Evolutionary conservation across 1,140 invertebrate genomes (phyloP), one percentile per base, ranked within the genome.

Genomic region (Nautilus pompilius): DNA sequence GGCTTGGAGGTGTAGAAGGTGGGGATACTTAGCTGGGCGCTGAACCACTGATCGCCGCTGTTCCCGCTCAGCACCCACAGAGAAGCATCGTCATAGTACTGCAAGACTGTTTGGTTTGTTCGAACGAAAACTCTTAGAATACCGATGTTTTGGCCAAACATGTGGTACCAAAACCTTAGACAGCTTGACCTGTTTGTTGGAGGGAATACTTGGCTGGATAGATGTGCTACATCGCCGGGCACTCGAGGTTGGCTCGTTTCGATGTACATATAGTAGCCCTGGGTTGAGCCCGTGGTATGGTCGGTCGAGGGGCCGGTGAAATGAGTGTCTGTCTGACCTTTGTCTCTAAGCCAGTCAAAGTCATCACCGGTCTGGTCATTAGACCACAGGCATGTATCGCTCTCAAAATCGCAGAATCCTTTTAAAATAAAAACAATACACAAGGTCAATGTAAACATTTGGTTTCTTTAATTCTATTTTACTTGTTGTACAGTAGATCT

Each of bases 131-230:
- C 71, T 56, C 68, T 76, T 0, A 80, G 65, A 5, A 68, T 48
- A 5, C 72, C 76, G 6, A 78, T 72, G 20, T 73, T 54, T 8
- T 66, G 45, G 15, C 79, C 80, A 59, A 67, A 81, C 76, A 81
- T 76, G 63, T 80, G 73, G 55, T 76, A 80, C 51, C 73, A 80
- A 32, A 80, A 79, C 13, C 58, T 60, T 33, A 75, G 67, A 65
- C 70, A 73, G 20, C 63, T 60, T 20, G 60, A 53, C 17, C 54
- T 62, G 26, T 59, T 65, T 10, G 59, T 58, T 15, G 68, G 28
- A 13, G 68, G 63, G 67, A 69, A 75, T 36, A 62, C 29, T 46
- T 67, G 60, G 45, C 68, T 69, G 20, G 65, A 57, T 15, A 73
- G 58, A 34, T 69, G 33, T 10, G 73, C 69, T 28, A 61, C 66